Evolutionary conservation across 2,113 vertebrate species (phyloP).

Genomic region (Chinchilla lanigera): DNA sequence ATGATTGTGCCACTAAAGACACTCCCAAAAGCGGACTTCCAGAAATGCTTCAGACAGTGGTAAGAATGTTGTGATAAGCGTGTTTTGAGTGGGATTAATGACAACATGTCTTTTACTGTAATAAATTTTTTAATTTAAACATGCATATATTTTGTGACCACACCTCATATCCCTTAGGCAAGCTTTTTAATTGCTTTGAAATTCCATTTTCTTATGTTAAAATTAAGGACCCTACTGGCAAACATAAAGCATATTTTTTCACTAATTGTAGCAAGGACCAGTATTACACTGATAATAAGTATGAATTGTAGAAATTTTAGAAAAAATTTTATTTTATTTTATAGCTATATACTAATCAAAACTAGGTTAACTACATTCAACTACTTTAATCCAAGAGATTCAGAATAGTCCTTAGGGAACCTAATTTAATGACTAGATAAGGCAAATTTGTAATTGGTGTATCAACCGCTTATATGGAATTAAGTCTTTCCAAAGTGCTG

Average conservation of each 20-base stretch:
- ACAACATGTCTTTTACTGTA: neutral
- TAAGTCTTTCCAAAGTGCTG: conserved; percentile 76
- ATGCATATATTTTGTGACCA: neutral
- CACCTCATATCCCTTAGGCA: neutral
- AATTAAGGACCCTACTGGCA: conserved; percentile 23
- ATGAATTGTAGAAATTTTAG: conserved; percentile 57
- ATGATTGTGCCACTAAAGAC: neutral
- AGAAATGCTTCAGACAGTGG: neutral
- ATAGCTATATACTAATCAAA: conserved; percentile 70
- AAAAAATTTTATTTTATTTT: conserved; percentile 63
- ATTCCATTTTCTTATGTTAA: conserved; percentile 68
- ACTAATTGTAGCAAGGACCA: conserved; percentile 61
- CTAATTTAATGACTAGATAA: conserved; percentile 80
- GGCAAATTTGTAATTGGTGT: conserved; percentile 77
- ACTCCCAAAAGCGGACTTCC: neutral
- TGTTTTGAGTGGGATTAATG: neutral
- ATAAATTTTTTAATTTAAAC: neutral
- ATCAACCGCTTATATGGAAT: conserved; percentile 74
- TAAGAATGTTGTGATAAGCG: neutral
- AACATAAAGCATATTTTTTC: conserved; percentile 53
- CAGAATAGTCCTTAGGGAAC: conserved; percentile 70
- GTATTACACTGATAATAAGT: conserved; percentile 42
- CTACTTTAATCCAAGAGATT: conserved; percentile 75
- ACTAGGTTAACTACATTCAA: conserved; percentile 79
- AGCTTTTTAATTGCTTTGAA: conserved; percentile 53